These are phyloP conservation scores for Sus cebifrons DNA, from an alignment of 2,797 vertebrate species.

Conservation along the genomic window DNA sequence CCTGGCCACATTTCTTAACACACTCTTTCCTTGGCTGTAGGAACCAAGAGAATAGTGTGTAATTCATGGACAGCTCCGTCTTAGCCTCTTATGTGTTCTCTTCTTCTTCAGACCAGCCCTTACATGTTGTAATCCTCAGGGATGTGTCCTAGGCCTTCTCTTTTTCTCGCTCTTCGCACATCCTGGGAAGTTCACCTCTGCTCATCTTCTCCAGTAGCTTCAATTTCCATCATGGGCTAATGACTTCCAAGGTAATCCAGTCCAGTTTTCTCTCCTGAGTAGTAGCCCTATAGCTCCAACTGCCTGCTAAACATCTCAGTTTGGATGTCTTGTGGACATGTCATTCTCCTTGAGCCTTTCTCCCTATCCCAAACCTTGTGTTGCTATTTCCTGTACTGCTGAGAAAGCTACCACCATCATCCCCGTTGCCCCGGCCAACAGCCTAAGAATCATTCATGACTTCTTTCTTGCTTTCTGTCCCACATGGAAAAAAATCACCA, in stretches of 20 bases:
- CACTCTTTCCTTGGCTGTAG: neutral
- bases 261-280: neutral
- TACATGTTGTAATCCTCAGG: neutral
- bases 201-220: neutral
- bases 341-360: neutral
- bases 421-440: neutral
- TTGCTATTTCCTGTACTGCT: neutral
- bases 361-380: neutral
- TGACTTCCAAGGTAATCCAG: neutral
- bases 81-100: neutral
- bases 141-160: neutral
- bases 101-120: neutral
- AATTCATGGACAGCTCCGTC: neutral
- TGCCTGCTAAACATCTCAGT: neutral
- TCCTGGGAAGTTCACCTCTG: neutral
- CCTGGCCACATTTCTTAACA: neutral
- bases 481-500: neutral
- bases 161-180: neutral
- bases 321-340: neutral
- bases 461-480: slow-evolving; percentile 18
- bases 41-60: neutral
- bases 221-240: too few species aligned
- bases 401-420: neutral
- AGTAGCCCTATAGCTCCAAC: neutral
- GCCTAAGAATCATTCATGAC: neutral